Conservation (phyloP, 1,140 invertebrate species). For the Zaprionus kolodkinae region DNA sequence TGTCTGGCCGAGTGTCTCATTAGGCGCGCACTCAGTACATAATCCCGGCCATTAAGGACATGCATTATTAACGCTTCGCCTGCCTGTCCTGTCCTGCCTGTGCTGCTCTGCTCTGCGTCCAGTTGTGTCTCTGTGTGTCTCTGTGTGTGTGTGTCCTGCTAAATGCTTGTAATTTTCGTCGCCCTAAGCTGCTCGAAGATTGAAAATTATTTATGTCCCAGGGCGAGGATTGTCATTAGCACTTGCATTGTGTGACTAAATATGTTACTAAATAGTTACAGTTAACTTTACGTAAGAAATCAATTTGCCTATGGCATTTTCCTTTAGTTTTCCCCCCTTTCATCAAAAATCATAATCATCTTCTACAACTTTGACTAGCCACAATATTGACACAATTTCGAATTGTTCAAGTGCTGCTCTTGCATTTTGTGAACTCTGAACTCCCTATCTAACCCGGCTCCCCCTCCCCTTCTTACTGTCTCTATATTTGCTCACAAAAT, state of each 20-base stretch:
- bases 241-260: conserved; percentile 23
- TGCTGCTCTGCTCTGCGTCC: not conserved
- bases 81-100: not conserved
- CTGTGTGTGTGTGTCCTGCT: conserved; percentile 15
- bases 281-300: conserved; percentile 23
- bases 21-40: conserved; percentile 50
- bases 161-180: conserved; percentile 49
- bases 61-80: conserved; percentile 64
- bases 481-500: conserved; percentile 24
- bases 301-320: conserved; percentile 43
- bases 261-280: not conserved
- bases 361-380: conserved; percentile 2
- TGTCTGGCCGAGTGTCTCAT: conserved; percentile 45
- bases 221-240: conserved; percentile 16
- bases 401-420: not conserved
- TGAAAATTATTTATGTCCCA: conserved; percentile 43
- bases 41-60: conserved; percentile 60
- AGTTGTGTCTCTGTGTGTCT: not conserved
- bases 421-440: not conserved
- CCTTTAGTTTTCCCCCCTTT: not conserved
- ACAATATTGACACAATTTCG: conserved; percentile 12
- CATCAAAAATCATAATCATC: conserved; percentile 50
- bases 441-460: not conserved
- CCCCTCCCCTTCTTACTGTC: not conserved
- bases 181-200: conserved; percentile 35